Evolutionary conservation across 2,888 invertebrate genomes (phyloP).

Genomic region (Drosophila ustulata): DNA sequence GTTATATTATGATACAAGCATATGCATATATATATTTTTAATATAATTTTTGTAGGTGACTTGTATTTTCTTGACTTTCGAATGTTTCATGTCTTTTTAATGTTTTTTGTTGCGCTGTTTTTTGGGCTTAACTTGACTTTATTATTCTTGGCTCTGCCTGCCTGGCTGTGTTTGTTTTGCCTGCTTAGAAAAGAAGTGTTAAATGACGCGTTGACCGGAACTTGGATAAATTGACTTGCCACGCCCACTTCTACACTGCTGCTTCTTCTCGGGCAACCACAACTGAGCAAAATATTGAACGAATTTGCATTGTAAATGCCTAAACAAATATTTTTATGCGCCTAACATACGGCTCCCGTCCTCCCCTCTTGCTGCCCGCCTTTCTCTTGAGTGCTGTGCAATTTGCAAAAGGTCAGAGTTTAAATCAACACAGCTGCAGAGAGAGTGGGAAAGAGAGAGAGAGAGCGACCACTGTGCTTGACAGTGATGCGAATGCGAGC

Average conservation of each 20-base stretch:
- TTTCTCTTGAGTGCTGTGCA: conserved; percentile 45
- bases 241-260: conserved; percentile 33
- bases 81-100: too few species aligned
- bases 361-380: neutral
- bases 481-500: conserved; percentile 32
- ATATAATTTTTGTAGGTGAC: too few species aligned
- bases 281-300: conserved; percentile 57
- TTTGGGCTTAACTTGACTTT: conserved; percentile 26
- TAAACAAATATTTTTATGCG: conserved; percentile 71
- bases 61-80: too few species aligned
- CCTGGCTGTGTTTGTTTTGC: conserved; percentile 6
- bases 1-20: too few species aligned
- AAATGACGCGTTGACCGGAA: conserved; percentile 75
- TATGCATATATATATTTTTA: too few species aligned
- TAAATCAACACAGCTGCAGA: conserved; percentile 55
- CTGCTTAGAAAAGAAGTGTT: conserved; percentile 65
- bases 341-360: conserved; percentile 1
- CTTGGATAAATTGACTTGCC: conserved; percentile 69
- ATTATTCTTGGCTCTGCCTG: conserved; percentile 19
- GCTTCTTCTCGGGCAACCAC: neutral
- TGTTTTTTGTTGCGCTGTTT: neutral
- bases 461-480: conserved; percentile 42
- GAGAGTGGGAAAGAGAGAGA: conserved; percentile 12
- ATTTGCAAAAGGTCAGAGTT: conserved; percentile 67
- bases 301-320: conserved; percentile 79